Conservation (phyloP, 2,113 vertebrate species). For the Forbesichthys papilliferus region DNA sequence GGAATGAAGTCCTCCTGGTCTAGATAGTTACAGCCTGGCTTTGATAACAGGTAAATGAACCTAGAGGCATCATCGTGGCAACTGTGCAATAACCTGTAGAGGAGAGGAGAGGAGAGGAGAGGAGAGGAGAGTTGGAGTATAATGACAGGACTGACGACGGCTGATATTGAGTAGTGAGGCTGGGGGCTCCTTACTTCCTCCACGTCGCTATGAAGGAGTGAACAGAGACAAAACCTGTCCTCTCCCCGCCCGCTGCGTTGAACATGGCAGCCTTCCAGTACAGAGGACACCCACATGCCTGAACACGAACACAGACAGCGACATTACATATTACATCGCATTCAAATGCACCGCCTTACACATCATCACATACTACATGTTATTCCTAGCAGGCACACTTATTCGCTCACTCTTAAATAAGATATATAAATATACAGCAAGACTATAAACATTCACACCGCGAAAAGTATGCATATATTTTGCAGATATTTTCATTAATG, state of each 20-base stretch:
- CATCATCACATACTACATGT: neutral
- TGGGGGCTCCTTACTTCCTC: constrained; percentile 85
- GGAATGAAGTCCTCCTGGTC: constrained; percentile 97
- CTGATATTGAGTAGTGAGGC: neutral
- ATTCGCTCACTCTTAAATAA: no score
- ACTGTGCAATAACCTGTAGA: constrained; percentile 84
- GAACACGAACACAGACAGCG: constrained; percentile 42
- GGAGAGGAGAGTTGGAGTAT: neutral
- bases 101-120: neutral
- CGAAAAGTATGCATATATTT: no score
- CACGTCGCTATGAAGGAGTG: constrained; percentile 91
- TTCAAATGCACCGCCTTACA: neutral
- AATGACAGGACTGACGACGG: neutral
- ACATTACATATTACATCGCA: constrained; percentile 4
- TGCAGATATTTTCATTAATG: no score
- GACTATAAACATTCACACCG: no score
- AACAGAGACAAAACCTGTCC: constrained; percentile 89
- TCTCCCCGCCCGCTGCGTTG: constrained; percentile 88
- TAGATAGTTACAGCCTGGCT: constrained; percentile 85
- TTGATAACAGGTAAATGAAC: constrained; percentile 89
- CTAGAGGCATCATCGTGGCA: constrained; percentile 93
- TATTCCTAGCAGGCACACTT: no score
- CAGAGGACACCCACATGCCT: constrained; percentile 92
- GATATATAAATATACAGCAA: neutral
- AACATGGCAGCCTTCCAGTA: constrained; percentile 98